Evolutionary conservation across 2,888 invertebrate genomes (phyloP), one percentile per base, ranked within the genome.

Genomic region (Drosophila sordidula): DNA sequence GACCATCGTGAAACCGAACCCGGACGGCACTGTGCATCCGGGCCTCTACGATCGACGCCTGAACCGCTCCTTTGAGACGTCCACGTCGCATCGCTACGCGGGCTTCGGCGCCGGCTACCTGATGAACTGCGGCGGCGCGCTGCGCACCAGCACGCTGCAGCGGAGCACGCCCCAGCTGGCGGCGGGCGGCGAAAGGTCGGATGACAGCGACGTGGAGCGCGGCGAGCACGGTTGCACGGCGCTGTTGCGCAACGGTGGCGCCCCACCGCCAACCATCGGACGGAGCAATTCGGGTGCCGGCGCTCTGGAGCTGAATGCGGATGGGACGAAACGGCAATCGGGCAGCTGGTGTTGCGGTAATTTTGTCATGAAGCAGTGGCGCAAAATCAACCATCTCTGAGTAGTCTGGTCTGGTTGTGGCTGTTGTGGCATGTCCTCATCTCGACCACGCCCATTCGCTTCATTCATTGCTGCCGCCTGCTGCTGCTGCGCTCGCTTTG

Each of bases 261-360:
- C 55, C 38, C 12, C 29, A 41, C 12, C 41, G n/a, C 25, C 56
- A 0, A 12, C 18, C 6, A 34, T 11, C 0, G 36, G 22, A 0
- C 29, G 14, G 4, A 8, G 29, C 11, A 50, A 29, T 11, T 25
- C 50, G 5, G 45, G 18, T 1, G 32, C 41, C 9, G 72, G 41
- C 25, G 75, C 39, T 26, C 32, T 58, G 78, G 83, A 83, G n/a
- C 69, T 85, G 41, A 69, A 90, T 80, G 73, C 83, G 67, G 83
- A 83, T 54, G 83, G 80, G 6, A 70, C 70, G 12, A 83, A 91
- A 72, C 81, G 92, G 62, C 91, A 92, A 75, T 92, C 92, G 72
- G 92, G 92, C 64, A 92, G 91, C 70, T 96, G 96, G 96, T 96
- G 96, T 92, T 96, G 96, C 92, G 96, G 96, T 91, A 94, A 95